Evolutionary conservation across 2,113 vertebrate genomes (phyloP).

Genomic region (Phodopus roborovskii): DNA sequence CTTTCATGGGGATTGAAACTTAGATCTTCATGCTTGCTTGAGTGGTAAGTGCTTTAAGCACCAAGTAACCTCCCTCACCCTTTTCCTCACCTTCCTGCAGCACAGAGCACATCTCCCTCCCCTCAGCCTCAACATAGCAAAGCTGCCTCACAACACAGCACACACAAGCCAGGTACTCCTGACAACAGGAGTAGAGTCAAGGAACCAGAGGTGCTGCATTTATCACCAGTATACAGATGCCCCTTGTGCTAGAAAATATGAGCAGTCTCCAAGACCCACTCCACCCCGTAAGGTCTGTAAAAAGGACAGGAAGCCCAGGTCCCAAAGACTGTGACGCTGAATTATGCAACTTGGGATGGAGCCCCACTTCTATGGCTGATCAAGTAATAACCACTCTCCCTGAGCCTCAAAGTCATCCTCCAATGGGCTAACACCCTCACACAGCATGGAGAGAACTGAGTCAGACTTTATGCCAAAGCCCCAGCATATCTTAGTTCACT

Average conservation of each 20-base stretch:
- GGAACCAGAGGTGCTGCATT: not conserved
- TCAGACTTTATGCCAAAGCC: not conserved
- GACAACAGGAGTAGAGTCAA: not conserved
- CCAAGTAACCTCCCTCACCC: not conserved
- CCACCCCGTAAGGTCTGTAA: not conserved
- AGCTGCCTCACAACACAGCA: not conserved
- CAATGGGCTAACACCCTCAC: accelerated
- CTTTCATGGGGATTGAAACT: not conserved
- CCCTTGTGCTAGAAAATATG: not conserved
- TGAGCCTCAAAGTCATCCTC: not conserved
- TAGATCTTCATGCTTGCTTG: not conserved
- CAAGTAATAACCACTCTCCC: not conserved
- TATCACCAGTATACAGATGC: not conserved
- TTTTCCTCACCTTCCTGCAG: not conserved
- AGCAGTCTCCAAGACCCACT: not conserved
- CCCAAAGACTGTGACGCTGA: not conserved
- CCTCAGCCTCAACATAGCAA: not conserved
- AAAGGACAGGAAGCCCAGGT: not conserved
- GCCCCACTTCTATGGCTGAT: not conserved
- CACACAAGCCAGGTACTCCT: not conserved
- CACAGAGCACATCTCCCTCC: not conserved
- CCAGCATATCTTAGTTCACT: not conserved
- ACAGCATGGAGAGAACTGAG: not conserved
- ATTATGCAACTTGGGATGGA: not conserved
- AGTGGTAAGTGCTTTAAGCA: not conserved